These are phyloP conservation scores for Sesia bembeciformis DNA, from an alignment of 2,888 invertebrate species.

Conservation along the genomic window DNA sequence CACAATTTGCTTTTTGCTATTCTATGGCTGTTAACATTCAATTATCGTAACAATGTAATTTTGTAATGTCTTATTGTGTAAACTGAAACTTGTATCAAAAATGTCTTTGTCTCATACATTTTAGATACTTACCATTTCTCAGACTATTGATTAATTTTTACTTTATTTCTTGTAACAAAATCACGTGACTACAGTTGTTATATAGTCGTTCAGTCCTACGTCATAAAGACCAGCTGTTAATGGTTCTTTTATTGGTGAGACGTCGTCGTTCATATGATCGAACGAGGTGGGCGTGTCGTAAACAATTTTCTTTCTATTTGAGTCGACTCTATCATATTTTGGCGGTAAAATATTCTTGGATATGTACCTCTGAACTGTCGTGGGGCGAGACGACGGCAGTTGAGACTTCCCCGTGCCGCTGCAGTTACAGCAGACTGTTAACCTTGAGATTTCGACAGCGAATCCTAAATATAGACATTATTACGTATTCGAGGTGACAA, in stretches of 20 bases:
- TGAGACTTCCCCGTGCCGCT: background rate
- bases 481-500: constrained; percentile 23
- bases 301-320: constrained; percentile 41
- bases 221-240: constrained; percentile 16
- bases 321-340: constrained; percentile 31
- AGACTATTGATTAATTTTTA: too few relatives aligned
- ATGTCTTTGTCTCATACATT: too few relatives aligned
- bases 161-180: too few relatives aligned
- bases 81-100: too few relatives aligned
- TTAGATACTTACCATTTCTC: too few relatives aligned
- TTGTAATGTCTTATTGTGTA: too few relatives aligned
- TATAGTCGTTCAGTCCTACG: background rate
- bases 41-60: too few relatives aligned
- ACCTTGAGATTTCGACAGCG: constrained; percentile 29
- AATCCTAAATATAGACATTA: constrained; percentile 31
- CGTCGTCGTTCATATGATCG: constrained; percentile 30
- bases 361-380: constrained; percentile 22
- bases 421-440: constrained; percentile 15
- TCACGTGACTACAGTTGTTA: too few relatives aligned
- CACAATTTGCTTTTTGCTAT: too few relatives aligned
- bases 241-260: constrained; percentile 45
- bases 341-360: constrained; percentile 41
- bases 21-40: too few relatives aligned
- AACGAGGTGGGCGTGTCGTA: constrained; percentile 48
- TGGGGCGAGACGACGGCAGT: constrained; percentile 7